Conservation (phyloP, 37 sponge, comb jelly and placozoan species). For the Lycopodina hypogea region DNA sequence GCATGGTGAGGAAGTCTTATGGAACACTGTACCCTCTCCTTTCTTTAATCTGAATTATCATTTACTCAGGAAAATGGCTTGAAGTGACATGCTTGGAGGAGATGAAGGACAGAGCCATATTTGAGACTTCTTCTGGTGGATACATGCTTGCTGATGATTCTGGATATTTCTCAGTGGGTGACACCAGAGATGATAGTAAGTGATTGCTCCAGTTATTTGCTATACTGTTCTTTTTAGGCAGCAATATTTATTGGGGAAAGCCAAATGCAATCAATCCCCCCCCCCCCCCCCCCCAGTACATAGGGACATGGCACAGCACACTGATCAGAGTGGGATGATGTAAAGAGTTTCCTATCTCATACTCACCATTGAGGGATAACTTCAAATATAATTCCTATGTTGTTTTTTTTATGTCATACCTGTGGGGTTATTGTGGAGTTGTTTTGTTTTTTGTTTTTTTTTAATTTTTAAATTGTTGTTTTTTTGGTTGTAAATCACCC, state of each 20-base stretch:
- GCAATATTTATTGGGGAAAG: neutral
- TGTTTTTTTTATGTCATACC: too few relatives aligned
- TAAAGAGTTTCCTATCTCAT: too few relatives aligned
- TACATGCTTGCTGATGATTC: conserved; percentile 62
- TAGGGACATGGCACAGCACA: too few relatives aligned
- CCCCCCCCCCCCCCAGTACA: conserved; percentile 1
- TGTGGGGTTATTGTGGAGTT: too few relatives aligned
- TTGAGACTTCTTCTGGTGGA: conserved; percentile 49
- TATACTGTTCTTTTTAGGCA: too few relatives aligned
- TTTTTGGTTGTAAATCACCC: too few relatives aligned
- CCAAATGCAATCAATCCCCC: neutral
- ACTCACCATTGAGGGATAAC: too few relatives aligned
- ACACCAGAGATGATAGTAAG: conserved; percentile 50
- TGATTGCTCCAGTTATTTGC: neutral
- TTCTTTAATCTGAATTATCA: neutral
- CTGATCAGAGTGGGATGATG: too few relatives aligned
- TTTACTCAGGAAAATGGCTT: conserved; percentile 62
- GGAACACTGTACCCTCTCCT: neutral
- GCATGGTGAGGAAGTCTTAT: conserved; percentile 23
- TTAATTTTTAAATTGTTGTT: too few relatives aligned
- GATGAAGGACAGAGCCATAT: conserved; percentile 36
- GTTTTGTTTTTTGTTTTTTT: too few relatives aligned
- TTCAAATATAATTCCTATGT: too few relatives aligned
- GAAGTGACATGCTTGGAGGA: conserved; percentile 44
- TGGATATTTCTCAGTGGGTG: conserved; percentile 54